A percentile compares a stretch with the other conserved stretches of the same genome.
phyloP scores from a whole-genome alignment of 1,140 invertebrate genomes.

The Medauroidea extradentata region DNA sequence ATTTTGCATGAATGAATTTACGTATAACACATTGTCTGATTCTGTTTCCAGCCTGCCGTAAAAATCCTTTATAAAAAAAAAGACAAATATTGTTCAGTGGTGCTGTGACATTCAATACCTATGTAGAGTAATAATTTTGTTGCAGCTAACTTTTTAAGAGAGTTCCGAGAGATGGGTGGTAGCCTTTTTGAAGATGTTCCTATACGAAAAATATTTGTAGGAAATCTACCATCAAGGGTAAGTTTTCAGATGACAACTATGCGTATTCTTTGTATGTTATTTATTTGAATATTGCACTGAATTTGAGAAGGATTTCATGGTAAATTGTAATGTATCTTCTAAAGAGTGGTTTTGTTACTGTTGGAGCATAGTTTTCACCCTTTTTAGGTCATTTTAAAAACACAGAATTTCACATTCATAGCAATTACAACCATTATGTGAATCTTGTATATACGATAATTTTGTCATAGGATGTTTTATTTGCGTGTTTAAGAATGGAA shows the following conservation, averaged over 20 bases:
- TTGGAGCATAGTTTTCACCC: not conserved
- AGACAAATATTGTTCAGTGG: too few relatives aligned
- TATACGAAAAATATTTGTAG: constrained; percentile 10
- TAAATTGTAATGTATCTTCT: not conserved
- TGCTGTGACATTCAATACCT: too few relatives aligned
- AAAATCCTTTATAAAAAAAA: too few relatives aligned
- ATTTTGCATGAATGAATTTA: too few relatives aligned
- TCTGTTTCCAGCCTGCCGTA: too few relatives aligned
- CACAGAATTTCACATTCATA: too few relatives aligned
- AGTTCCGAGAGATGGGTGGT: too few relatives aligned
- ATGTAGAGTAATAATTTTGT: not conserved
- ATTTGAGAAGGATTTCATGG: not conserved
- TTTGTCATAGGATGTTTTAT: too few relatives aligned
- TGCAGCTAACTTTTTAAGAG: not conserved
- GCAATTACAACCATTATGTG: too few relatives aligned
- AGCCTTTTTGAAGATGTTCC: not conserved
- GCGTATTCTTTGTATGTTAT: not conserved
- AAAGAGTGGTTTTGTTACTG: not conserved
- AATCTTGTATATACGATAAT: too few relatives aligned
- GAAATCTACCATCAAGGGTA: constrained; percentile 7
- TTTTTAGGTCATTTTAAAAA: not conserved
- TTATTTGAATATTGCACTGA: not conserved
- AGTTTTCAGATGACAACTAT: not conserved
- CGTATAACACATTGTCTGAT: too few relatives aligned
- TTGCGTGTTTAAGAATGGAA: too few relatives aligned